phyloP scores from a whole-genome alignment of 2,888 invertebrate genomes.

The Thereva nobilitata region DNA sequence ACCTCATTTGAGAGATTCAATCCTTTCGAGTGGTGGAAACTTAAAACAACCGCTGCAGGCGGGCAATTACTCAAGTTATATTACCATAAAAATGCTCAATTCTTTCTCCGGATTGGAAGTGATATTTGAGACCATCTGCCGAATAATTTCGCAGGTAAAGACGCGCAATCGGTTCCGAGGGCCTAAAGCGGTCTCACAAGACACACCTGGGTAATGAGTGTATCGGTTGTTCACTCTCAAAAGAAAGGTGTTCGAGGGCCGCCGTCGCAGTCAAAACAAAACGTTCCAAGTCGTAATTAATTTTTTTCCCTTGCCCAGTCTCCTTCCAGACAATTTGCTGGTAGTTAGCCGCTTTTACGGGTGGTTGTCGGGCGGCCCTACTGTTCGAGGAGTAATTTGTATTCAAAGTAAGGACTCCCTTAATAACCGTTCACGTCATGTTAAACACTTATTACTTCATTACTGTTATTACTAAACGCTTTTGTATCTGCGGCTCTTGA shows the following conservation, averaged over 20 bases:
- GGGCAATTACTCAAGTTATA: constrained; percentile 26
- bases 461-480: constrained; percentile 45
- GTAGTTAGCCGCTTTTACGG: constrained; percentile 23
- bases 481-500: constrained; percentile 35
- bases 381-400: constrained; percentile 42
- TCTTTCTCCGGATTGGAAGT: constrained; percentile 29
- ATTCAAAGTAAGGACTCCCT: constrained; percentile 46
- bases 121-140: constrained; percentile 17
- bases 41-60: background rate
- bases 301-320: constrained; percentile 18
- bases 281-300: constrained; percentile 27
- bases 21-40: too few relatives aligned
- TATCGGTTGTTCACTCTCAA: constrained; percentile 19
- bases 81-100: constrained; percentile 31
- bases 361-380: constrained; percentile 13
- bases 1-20: too few relatives aligned
- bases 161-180: background rate
- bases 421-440: constrained; percentile 48
- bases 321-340: constrained; percentile 28
- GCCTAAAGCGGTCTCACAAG: background rate
- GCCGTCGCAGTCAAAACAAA: constrained; percentile 25
- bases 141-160: constrained; percentile 6
- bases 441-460: constrained; percentile 49
- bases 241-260: constrained; percentile 13
- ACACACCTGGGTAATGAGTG: constrained; percentile 33